A percentile compares a stretch with the other conserved stretches of the same genome.
These are phyloP conservation scores for Tenthredo notha DNA, from an alignment of 2,888 invertebrate genomes.

Conservation along the genomic window DNA sequence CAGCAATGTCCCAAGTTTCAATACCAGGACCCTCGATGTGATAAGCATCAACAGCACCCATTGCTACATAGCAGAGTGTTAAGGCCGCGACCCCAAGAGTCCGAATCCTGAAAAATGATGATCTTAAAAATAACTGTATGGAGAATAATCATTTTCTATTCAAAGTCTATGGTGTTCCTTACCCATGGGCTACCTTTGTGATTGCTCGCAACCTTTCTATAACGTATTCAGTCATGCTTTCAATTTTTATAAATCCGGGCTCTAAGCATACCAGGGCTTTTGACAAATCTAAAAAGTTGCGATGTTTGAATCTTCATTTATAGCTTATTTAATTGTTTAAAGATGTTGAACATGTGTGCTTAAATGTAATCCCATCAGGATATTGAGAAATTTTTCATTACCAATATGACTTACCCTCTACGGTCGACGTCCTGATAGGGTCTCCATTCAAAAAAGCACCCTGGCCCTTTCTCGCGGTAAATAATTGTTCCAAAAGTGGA, in stretches of 20 bases:
- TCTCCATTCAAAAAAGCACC: conserved; percentile 89
- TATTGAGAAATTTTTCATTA: background rate
- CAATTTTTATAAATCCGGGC: conserved; percentile 72
- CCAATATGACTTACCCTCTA: conserved; percentile 77
- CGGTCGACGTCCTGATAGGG: conserved; percentile 81
- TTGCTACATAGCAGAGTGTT: conserved; percentile 87
- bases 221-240: conserved; percentile 68
- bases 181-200: conserved; percentile 71
- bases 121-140: background rate
- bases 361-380: background rate
- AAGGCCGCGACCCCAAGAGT: conserved; percentile 88
- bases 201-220: conserved; percentile 69
- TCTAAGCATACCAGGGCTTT: conserved; percentile 74
- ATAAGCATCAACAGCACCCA: conserved; percentile 86
- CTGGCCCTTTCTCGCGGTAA: conserved; percentile 85
- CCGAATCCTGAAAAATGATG: conserved; percentile 79
- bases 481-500: conserved; percentile 87
- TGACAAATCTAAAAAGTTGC: conserved; percentile 67
- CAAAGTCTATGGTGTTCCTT: conserved; percentile 46
- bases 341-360: background rate
- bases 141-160: background rate
- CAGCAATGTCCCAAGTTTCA: conserved; percentile 90
- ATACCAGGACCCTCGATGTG: conserved; percentile 85
- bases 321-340: background rate
- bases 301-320: background rate